These are phyloP conservation scores for Leptodon cayanensis DNA, from an alignment of 2,797 vertebrate species.

Conservation along the genomic window DNA sequence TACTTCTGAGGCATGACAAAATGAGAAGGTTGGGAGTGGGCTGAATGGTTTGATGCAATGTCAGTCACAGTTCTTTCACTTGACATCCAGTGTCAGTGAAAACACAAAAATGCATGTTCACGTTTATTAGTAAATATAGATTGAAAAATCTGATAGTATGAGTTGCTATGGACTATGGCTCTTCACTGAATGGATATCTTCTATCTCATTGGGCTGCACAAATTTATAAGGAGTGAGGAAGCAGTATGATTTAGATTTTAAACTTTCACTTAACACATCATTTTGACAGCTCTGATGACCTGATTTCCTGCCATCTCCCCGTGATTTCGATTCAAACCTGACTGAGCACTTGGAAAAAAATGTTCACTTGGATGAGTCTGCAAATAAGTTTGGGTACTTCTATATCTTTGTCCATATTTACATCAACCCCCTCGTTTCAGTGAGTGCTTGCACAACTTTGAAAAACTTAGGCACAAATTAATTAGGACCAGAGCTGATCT, in stretches of 20 bases:
- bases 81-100: not conserved
- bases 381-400: not conserved
- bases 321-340: not conserved
- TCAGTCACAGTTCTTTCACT: not conserved
- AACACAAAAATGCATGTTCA: not conserved
- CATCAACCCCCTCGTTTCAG: not conserved
- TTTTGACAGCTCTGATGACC: not conserved
- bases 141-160: not conserved
- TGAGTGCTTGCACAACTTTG: not conserved
- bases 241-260: not conserved
- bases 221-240: not conserved
- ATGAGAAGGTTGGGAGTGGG: not conserved
- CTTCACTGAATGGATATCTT: not conserved
- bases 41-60: not conserved
- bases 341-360: not conserved
- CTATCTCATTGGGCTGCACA: not conserved
- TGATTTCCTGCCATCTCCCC: not conserved
- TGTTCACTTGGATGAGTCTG: not conserved
- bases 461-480: not conserved
- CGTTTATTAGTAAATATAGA: not conserved
- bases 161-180: not conserved
- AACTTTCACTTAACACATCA: not conserved
- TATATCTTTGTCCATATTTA: not conserved
- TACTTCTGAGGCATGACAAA: not conserved
- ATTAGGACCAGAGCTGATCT: not conserved